Percentiles rank a stretch among this genome's conserved stretches.
Evolutionary conservation across 2,113 vertebrate genomes (phyloP).

Genomic region (Rynchops niger): DNA sequence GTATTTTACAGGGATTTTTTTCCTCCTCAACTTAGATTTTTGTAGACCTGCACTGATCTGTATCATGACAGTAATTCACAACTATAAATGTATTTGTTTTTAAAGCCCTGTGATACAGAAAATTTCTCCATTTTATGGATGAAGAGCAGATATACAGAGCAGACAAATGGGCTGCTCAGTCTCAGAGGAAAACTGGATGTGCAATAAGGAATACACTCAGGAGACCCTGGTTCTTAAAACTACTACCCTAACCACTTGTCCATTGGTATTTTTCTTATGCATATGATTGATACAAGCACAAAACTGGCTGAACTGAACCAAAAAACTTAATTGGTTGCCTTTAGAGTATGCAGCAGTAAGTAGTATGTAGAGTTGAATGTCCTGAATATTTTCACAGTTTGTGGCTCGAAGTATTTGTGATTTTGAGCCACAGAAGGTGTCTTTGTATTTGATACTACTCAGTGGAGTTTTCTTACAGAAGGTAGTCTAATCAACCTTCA

Average conservation of each 20-base stretch:
- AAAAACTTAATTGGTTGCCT: neutral
- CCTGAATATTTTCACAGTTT: neutral
- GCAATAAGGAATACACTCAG: neutral
- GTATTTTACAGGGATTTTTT: neutral
- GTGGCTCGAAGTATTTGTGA: neutral
- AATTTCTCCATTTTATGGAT: neutral
- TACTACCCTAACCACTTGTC: neutral
- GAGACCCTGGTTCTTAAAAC: neutral
- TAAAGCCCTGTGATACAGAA: neutral
- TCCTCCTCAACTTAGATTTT: neutral
- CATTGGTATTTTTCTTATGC: neutral
- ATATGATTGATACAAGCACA: neutral
- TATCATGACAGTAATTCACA: neutral
- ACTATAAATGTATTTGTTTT: neutral
- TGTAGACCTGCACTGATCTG: neutral
- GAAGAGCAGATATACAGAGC: neutral
- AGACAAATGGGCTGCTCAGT: neutral
- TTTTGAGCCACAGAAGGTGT: neutral
- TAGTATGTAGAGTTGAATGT: neutral
- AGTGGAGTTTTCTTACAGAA: neutral
- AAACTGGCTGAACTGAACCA: neutral
- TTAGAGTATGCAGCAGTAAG: neutral
- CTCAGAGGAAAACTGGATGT: neutral
- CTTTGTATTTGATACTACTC: neutral
- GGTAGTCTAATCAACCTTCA: neutral